Conservation (phyloP, 92 coral and sea anemone genomes). For the Porites lobata region DNA sequence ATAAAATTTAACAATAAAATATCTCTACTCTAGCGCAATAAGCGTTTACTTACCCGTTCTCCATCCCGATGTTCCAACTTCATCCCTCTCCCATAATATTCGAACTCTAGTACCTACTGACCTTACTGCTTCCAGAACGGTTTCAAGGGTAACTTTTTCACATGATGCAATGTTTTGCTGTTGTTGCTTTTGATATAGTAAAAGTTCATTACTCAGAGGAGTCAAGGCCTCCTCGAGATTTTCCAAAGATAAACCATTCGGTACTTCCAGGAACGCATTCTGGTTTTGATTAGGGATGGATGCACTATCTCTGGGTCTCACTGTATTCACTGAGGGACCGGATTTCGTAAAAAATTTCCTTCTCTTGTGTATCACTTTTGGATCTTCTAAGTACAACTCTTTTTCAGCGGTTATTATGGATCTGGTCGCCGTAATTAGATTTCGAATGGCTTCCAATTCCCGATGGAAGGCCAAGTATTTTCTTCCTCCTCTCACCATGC, state of each 20-base stretch:
- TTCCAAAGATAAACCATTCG: constrained; percentile 23
- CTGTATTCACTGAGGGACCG: constrained; percentile 19
- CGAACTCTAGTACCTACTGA: constrained; percentile 51
- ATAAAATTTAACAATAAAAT: background rate
- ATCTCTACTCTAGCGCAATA: background rate
- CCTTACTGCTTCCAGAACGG: constrained; percentile 28
- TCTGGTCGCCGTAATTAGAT: constrained; percentile 48
- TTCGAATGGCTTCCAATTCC: constrained; percentile 53
- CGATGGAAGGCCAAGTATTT: constrained; percentile 59
- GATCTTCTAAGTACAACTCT: constrained; percentile 34
- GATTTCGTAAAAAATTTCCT: constrained; percentile 34
- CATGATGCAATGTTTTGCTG: background rate
- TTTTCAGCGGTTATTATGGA: constrained; percentile 40
- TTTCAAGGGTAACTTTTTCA: background rate
- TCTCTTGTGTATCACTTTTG: constrained; percentile 40
- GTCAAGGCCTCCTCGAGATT: constrained; percentile 34
- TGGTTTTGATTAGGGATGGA: constrained; percentile 20
- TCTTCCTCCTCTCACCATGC: constrained; percentile 69
- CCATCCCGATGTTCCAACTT: constrained; percentile 61
- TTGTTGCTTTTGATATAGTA: background rate
- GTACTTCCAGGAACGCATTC: constrained; percentile 28
- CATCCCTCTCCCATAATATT: constrained; percentile 56
- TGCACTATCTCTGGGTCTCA: constrained; percentile 59
- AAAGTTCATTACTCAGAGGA: constrained; percentile 46
- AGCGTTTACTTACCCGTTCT: constrained; percentile 51